Base-by-base conservation (phyloP, 2,888 invertebrate genomes). In the Argyresthia goedartella region DNA sequence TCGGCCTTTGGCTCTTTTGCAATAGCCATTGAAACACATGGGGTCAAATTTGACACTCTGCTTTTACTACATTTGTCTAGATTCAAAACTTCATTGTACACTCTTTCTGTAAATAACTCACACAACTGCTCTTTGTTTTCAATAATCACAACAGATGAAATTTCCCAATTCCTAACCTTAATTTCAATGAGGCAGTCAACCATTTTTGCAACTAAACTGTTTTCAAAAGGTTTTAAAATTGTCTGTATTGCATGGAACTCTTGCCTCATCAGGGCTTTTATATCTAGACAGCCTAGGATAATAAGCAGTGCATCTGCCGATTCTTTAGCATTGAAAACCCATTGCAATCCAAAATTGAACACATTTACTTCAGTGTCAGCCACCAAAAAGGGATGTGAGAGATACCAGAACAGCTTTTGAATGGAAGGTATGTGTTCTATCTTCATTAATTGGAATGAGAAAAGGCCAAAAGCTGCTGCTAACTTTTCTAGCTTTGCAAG, bases 321-420 rank as follows among this genome's bases (percentile, higher is more conserved):
- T 15, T 67, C 66, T 53, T 73, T 67, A 42, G 64, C 60, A 6
- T 58, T 59, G 15, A 59, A 52, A 11, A 79, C 61, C 85, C 85
- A 86, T 33, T 74, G 50, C n/a, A 69, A 56, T 11, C 85, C 85
- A 69, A 85, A 84, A 58, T 71, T 67, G 52, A 81, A 85, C 0
- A 81, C 76, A 49, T 72, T 63, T 47, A 75, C 56, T 61, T 86
- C 86, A 58, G 56, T 69, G 1, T 64, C 59, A 1, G 65, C 55
- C 55, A 78, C 65, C 54, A 85, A 65, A 57, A 75, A 72, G 48
- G 81, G 73, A 55, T 85, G 81, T 15, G 84, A 82, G 10, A 86
- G 64, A 53, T 84, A 85, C 84, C 85, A 86, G 42, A 69, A 73
- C 0, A 86, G 60, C 56, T 65, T 75, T 4, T 69, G 57, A 35